Percentiles rank a stretch among this genome's conserved stretches.
Conservation (phyloP, 2,888 invertebrate genomes). For the Pocota personata region DNA sequence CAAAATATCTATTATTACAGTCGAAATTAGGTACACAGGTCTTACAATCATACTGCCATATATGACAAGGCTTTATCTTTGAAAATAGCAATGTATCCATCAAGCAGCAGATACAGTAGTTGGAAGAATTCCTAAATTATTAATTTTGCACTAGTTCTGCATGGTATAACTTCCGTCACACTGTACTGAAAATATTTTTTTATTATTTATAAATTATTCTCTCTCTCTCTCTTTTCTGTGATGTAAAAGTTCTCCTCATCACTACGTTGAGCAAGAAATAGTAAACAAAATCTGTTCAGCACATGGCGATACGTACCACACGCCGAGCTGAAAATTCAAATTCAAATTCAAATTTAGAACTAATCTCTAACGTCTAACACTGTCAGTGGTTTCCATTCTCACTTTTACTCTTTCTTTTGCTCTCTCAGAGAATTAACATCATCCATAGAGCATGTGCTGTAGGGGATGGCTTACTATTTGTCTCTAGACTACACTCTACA, state of each 20-base stretch:
- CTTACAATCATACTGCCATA: too few species aligned
- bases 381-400: not conserved
- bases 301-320: conserved; percentile 26
- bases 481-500: conserved; percentile 25
- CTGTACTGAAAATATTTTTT: not conserved
- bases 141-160: too few species aligned
- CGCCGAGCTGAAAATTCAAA: not conserved
- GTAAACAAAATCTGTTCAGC: conserved; percentile 35
- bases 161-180: not conserved
- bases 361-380: conserved; percentile 6
- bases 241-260: not conserved
- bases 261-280: not conserved
- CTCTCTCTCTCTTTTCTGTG: not conserved
- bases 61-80: too few species aligned
- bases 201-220: not conserved
- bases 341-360: conserved; percentile 35
- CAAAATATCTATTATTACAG: too few species aligned
- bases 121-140: too few species aligned
- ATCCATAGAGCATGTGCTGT: conserved; percentile 53
- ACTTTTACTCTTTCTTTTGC: not conserved
- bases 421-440: not conserved
- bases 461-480: conserved; percentile 13
- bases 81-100: too few species aligned
- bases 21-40: too few species aligned
- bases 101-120: too few species aligned